Evolutionary conservation across 2,113 vertebrate genomes (phyloP).

Genomic region (Pampusana beccarii): DNA sequence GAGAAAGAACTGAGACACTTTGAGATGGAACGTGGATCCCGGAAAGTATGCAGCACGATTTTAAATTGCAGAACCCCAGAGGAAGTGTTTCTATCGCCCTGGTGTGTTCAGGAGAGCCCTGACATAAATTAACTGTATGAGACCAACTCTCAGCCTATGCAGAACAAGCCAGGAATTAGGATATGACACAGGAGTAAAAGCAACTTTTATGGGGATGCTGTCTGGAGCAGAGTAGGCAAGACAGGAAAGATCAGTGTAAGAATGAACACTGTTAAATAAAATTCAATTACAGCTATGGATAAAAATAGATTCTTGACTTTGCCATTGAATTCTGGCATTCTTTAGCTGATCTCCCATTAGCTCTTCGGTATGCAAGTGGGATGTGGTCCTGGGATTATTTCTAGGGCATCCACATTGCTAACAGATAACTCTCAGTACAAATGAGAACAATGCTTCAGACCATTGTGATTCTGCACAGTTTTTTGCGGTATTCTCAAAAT

Average conservation of each 20-base stretch:
- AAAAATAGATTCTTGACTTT: neutral
- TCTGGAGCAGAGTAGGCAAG: neutral
- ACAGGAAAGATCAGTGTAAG: neutral
- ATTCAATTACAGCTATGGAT: neutral
- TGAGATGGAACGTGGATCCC: neutral
- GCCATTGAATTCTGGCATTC: neutral
- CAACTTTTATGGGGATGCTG: neutral
- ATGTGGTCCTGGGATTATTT: neutral
- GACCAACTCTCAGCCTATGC: neutral
- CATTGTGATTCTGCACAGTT: neutral
- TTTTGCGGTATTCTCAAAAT: neutral
- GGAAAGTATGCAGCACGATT: neutral
- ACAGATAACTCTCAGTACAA: neutral
- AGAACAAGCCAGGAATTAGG: neutral
- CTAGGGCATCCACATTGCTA: neutral
- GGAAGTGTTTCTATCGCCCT: neutral
- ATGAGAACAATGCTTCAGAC: constrained; percentile 24
- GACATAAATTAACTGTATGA: neutral
- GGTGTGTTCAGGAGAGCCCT: neutral
- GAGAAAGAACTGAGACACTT: neutral
- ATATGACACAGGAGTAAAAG: neutral
- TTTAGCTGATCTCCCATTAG: neutral
- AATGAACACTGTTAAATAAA: neutral
- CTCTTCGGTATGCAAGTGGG: neutral
- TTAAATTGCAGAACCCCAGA: neutral